Evolutionary conservation across 2,113 vertebrate species (phyloP).

Genomic region (Trogon melanurus): DNA sequence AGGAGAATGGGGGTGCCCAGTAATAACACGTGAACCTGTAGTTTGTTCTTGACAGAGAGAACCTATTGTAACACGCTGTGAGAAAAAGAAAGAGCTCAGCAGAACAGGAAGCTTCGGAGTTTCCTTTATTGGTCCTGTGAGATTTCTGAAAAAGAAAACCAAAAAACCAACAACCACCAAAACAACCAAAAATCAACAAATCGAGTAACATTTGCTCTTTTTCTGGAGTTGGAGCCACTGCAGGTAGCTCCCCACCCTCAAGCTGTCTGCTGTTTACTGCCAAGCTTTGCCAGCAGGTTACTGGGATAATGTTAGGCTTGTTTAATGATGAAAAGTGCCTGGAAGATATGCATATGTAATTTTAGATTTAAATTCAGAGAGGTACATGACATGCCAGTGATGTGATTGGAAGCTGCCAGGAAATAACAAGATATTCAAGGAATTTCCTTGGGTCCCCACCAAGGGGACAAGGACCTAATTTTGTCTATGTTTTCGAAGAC

Average conservation of each 20-base stretch:
- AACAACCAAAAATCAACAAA: not conserved
- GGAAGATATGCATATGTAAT: not conserved
- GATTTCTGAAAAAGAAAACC: not conserved
- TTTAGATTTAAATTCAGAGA: not conserved
- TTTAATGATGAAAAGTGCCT: not conserved
- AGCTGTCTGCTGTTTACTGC: not conserved
- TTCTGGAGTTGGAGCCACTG: conserved; percentile 31
- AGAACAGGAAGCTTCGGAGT: not conserved
- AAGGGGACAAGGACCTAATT: not conserved
- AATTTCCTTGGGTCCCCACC: not conserved
- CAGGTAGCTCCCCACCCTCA: not conserved
- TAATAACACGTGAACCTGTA: not conserved
- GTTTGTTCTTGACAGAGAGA: not conserved
- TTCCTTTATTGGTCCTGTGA: not conserved
- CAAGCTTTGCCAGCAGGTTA: not conserved
- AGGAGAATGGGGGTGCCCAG: not conserved
- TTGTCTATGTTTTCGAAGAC: not conserved
- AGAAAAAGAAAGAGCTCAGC: not conserved
- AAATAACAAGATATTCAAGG: not conserved
- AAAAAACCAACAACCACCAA: too few species aligned
- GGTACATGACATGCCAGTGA: not conserved
- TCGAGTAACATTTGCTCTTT: not conserved
- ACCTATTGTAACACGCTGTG: not conserved
- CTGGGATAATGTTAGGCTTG: not conserved
- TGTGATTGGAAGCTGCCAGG: not conserved